phyloP scores from a whole-genome alignment of 2,888 invertebrate species.

The Junonia oenone region DNA sequence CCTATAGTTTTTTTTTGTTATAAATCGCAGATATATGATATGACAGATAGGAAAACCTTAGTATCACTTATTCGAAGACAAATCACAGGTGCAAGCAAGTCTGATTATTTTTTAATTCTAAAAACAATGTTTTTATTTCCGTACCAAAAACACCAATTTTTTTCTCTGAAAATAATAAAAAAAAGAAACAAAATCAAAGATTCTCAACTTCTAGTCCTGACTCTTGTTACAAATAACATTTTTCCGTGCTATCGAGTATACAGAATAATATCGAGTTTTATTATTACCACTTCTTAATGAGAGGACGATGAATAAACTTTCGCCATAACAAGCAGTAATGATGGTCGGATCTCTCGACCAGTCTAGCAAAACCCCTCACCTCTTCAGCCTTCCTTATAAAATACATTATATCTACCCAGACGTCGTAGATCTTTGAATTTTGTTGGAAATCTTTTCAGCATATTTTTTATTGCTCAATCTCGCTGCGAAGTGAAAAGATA shows the following conservation, averaged over 20 bases:
- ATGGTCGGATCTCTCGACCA: slow-evolving; percentile 2
- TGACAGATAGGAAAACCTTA: no score
- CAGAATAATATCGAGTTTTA: slow-evolving; percentile 1
- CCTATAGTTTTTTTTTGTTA: no score
- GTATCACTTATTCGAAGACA: no score
- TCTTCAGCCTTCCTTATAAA: slow-evolving; percentile 16
- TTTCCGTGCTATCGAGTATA: neutral
- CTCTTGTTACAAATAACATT: neutral
- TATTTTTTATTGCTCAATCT: slow-evolving; percentile 22
- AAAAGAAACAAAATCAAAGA: neutral
- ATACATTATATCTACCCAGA: slow-evolving; percentile 5
- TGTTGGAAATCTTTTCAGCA: slow-evolving; percentile 9
- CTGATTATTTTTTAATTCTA: no score
- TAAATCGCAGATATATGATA: no score
- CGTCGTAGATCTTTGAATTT: slow-evolving; percentile 6
- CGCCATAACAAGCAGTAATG: slow-evolving; percentile 17
- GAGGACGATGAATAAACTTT: slow-evolving; percentile 22
- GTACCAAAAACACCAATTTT: no score
- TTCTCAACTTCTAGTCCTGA: no score
- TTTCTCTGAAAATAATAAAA: no score
- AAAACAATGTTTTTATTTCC: no score
- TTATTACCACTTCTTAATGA: slow-evolving; percentile 17
- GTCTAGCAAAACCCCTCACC: slow-evolving; percentile 10
- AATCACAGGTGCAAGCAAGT: no score
- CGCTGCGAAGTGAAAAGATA: neutral